Base-by-base conservation (phyloP, 2,113 vertebrate species). In the Oreotrochilus melanogaster region DNA sequence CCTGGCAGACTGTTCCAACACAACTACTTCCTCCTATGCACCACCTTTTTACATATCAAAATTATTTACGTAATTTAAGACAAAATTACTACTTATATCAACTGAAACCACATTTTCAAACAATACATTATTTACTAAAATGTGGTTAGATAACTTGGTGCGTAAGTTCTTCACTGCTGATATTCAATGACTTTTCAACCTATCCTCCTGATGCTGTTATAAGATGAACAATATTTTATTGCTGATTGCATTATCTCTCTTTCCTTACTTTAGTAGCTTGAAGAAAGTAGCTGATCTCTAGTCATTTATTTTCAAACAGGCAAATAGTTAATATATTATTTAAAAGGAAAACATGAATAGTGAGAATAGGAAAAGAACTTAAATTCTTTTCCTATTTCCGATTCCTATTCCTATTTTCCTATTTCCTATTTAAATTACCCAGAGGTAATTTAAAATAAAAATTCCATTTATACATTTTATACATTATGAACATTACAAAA, bases 11-110 rank as follows among this genome's bases (percentile, higher is more conserved):
- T 27, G 19, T 13, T 79, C 18, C 43, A 93, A 35, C 27, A 76
- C 5, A 67, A 30, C 10, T 42, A n/a, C 6, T 53, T 81, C 6
- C 25, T 71, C 30, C 18, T 30, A 3, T 21, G 3, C 11, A 67
- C 2, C 5, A 45, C 25, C 2, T 37, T 70, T 71, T 67, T 11
- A 72, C 9, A 45, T 0, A 0, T 3, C 85, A 12, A 86, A 82
- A 45, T 7, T 70, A 42, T 19, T 39, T 1, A 73, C 6, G 5
- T 2, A 72, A 37, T 53, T 51, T 78, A 69, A 88, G 35, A 1
- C 7, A n/a, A 72, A 87, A 53, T 4, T 73, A 4, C 11, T 43
- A 33, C 24, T 25, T 7, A 10, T 47, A 50, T 30, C 67, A 30
- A 71, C 6, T 8, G 19, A 78, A 74, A 47, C 1, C 24, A 54